A percentile compares a stretch with the other conserved stretches of the same genome.
phyloP scores from a whole-genome alignment of 1,140 invertebrate genomes.

The Globodera ellingtonae region DNA sequence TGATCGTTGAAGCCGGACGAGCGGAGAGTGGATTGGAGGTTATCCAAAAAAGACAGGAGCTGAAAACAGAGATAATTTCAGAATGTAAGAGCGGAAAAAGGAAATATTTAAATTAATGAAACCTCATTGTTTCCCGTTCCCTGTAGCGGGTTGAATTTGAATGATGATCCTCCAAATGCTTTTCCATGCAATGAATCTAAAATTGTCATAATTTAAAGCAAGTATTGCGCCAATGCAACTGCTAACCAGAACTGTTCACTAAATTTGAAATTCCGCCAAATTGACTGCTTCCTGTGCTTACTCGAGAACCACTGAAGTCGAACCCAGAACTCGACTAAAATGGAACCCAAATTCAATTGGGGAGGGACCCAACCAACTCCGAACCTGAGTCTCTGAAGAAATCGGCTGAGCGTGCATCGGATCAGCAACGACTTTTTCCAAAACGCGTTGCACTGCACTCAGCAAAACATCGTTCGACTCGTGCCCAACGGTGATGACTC shows the following conservation, averaged over 20 bases:
- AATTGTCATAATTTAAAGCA: neutral
- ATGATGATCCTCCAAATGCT: constrained; percentile 15
- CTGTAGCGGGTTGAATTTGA: constrained; percentile 58
- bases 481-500: constrained; percentile 95
- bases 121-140: constrained; percentile 61
- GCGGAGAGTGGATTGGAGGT: constrained; percentile 75
- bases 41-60: constrained; percentile 64
- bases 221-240: neutral
- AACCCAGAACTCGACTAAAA: constrained; percentile 10
- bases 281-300: constrained; percentile 13
- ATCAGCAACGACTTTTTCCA: constrained; percentile 95
- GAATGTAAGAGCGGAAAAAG: too few relatives aligned
- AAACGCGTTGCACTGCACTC: constrained; percentile 85
- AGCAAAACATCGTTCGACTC: constrained; percentile 86
- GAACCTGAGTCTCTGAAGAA: constrained; percentile 10
- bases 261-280: constrained; percentile 8
- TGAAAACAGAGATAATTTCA: constrained; percentile 21
- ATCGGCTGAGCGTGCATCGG: constrained; percentile 77
- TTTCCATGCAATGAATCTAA: constrained; percentile 12
- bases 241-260: neutral
- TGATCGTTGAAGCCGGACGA: constrained; percentile 83
- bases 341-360: neutral
- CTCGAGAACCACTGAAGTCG: constrained; percentile 16
- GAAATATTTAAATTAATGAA: too few relatives aligned
- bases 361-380: too few relatives aligned